Conservation (phyloP, 2,888 invertebrate genomes). For the Cryptocephalus primarius region DNA sequence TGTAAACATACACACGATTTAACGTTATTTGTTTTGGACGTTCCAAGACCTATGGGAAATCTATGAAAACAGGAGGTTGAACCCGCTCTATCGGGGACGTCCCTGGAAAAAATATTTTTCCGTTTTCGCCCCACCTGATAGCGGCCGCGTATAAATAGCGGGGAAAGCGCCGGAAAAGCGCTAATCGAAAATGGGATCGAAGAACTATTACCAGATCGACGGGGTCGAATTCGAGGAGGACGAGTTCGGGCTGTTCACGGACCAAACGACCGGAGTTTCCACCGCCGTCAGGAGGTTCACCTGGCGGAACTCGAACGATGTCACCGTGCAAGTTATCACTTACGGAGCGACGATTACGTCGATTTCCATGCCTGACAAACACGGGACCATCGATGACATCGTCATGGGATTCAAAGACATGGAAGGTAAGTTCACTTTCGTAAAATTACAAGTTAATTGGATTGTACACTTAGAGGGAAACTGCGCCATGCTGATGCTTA, state of each 20-base stretch:
- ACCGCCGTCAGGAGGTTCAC: constrained; percentile 50
- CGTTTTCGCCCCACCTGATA: too few relatives aligned
- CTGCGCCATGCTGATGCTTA: too few relatives aligned
- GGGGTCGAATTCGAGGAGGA: constrained; percentile 30
- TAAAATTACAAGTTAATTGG: too few relatives aligned
- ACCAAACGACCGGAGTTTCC: constrained; percentile 29
- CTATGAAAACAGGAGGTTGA: too few relatives aligned
- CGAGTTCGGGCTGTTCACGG: constrained; percentile 28
- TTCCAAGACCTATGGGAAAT: too few relatives aligned
- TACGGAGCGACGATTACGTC: constrained; percentile 78
- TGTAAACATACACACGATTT: too few relatives aligned
- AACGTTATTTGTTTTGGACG: too few relatives aligned
- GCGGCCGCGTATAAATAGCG: too few relatives aligned
- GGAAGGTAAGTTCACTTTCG: constrained; percentile 46
- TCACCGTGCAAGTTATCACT: constrained; percentile 61
- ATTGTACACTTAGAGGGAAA: too few relatives aligned
- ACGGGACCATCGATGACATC: constrained; percentile 64
- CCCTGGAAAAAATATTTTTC: too few relatives aligned
- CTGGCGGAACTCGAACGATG: constrained; percentile 53
- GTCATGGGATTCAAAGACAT: constrained; percentile 75
- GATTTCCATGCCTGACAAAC: constrained; percentile 65
- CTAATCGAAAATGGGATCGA: not conserved
- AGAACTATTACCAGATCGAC: constrained; percentile 7
- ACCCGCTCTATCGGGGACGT: too few relatives aligned
- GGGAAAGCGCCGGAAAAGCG: too few relatives aligned